phyloP scores from a whole-genome alignment of 2,888 invertebrate species.

The Drosophila paramelanica region DNA sequence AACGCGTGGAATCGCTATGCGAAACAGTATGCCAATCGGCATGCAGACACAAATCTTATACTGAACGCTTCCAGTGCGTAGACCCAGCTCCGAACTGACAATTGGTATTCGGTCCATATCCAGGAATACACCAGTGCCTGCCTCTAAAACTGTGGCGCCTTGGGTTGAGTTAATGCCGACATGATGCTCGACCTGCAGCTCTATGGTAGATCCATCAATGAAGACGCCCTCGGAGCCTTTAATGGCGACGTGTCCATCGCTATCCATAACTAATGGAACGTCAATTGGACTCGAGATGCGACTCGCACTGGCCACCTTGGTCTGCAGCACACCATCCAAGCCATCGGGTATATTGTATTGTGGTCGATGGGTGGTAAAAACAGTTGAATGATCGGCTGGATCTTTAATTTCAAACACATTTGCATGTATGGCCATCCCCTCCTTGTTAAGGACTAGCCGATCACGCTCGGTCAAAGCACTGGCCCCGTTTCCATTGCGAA shows the following conservation, averaged over 20 bases:
- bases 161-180: conserved; percentile 92
- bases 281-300: conserved; percentile 91
- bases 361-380: conserved; percentile 92
- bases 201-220: conserved; percentile 90
- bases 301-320: conserved; percentile 89
- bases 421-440: conserved; percentile 89
- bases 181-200: conserved; percentile 92
- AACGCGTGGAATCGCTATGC: conserved; percentile 89
- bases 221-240: conserved; percentile 92
- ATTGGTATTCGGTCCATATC: conserved; percentile 90
- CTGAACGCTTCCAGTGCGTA: conserved; percentile 86
- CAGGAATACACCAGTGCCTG: conserved; percentile 89
- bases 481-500: conserved; percentile 70
- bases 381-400: conserved; percentile 87
- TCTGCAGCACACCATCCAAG: conserved; percentile 87
- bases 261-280: conserved; percentile 88
- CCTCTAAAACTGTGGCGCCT: conserved; percentile 89
- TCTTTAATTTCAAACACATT: conserved; percentile 89
- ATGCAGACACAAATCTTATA: conserved; percentile 96
- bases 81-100: conserved; percentile 86
- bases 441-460: conserved; percentile 87
- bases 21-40: conserved; percentile 94
- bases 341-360: conserved; percentile 90
- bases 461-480: conserved; percentile 67
- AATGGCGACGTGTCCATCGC: conserved; percentile 88